Percentiles rank a stretch among this genome's conserved stretches.
Conservation (phyloP, 2,888 invertebrate genomes). For the Leptarthrus brevirostris region DNA sequence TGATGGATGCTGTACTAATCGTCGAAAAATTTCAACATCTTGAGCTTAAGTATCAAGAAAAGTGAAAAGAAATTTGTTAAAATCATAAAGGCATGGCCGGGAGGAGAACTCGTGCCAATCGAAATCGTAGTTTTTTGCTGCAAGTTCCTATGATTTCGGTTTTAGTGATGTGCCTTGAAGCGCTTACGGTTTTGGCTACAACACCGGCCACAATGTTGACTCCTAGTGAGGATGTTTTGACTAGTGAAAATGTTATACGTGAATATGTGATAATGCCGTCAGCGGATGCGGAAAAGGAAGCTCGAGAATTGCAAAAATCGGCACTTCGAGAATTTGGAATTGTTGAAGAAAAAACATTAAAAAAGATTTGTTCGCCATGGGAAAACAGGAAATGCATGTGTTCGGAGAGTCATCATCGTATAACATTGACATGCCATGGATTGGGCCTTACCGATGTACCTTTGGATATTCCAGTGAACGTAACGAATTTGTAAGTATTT, state of each 20-base stretch:
- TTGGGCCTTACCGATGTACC: constrained; percentile 64
- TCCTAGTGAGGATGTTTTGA: constrained; percentile 56
- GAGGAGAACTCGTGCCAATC: constrained; percentile 58
- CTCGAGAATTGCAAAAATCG: constrained; percentile 65
- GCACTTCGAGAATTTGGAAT: constrained; percentile 57
- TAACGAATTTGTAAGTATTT: constrained; percentile 64
- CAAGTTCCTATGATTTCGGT: constrained; percentile 56
- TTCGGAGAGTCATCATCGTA: constrained; percentile 61
- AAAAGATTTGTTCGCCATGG: constrained; percentile 64
- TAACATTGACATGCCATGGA: constrained; percentile 64
- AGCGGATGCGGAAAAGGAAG: constrained; percentile 65
- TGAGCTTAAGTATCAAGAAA: constrained; percentile 3
- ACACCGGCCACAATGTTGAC: constrained; percentile 52
- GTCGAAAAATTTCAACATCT: neutral
- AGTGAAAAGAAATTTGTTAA: neutral
- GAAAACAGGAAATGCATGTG: constrained; percentile 64
- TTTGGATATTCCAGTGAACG: constrained; percentile 63
- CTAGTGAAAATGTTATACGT: constrained; percentile 55
- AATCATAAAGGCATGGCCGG: constrained; percentile 58
- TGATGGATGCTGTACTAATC: constrained; percentile 2
- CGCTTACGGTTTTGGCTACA: constrained; percentile 28
- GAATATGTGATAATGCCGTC: constrained; percentile 66
- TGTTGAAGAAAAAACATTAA: constrained; percentile 58
- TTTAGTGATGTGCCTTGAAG: constrained; percentile 55
- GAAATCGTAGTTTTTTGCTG: constrained; percentile 12